Evolutionary conservation across 1,140 invertebrate genomes (phyloP).

Genomic region (Macrostomum lignano): DNA sequence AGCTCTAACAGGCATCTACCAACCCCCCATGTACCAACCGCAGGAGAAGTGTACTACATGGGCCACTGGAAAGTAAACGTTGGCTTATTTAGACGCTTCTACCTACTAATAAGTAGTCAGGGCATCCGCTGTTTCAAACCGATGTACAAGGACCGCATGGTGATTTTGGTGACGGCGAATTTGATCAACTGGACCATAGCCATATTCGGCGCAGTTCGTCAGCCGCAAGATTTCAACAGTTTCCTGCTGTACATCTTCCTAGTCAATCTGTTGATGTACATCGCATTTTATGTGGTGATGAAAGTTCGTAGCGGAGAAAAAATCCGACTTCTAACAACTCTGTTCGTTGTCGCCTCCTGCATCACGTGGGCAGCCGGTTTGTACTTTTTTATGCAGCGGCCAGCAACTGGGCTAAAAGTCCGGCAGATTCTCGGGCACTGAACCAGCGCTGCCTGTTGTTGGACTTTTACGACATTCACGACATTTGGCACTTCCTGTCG

Average conservation of each 20-base stretch:
- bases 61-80: constrained; percentile 36
- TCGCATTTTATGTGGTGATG: constrained; percentile 52
- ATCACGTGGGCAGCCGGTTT: constrained; percentile 39
- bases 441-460: constrained; percentile 46
- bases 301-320: constrained; percentile 45
- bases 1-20: too few relatives aligned
- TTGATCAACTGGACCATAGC: constrained; percentile 46
- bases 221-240: constrained; percentile 46
- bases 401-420: constrained; percentile 52
- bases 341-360: constrained; percentile 38
- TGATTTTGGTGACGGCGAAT: constrained; percentile 37
- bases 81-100: constrained; percentile 17
- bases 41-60: constrained; percentile 60
- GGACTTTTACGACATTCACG: constrained; percentile 54
- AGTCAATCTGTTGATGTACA: constrained; percentile 51
- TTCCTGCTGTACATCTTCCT: constrained; percentile 52
- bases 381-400: constrained; percentile 44
- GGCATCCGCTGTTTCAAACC: constrained; percentile 29
- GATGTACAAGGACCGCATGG: constrained; percentile 32
- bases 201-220: too few relatives aligned
- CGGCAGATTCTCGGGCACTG: constrained; percentile 43
- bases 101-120: constrained; percentile 25
- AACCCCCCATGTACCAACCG: too few relatives aligned
- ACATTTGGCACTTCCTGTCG: constrained; percentile 62
- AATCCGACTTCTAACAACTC: constrained; percentile 33